Conservation (phyloP, 2,113 vertebrate species). For the Aldabrachelys gigantea region DNA sequence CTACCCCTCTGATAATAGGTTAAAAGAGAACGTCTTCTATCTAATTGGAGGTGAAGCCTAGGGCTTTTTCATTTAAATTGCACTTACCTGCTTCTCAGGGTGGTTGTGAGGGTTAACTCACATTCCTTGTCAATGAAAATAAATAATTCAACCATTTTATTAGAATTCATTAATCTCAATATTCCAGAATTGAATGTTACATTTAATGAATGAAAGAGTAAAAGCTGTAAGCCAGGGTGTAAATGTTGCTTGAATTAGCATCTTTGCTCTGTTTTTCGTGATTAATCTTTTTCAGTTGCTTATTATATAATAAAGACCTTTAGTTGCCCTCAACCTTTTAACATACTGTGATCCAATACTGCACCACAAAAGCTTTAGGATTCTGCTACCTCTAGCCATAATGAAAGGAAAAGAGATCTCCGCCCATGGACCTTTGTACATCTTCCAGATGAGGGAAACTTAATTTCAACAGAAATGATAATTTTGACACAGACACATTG, state of each 20-base stretch:
- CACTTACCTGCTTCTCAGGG: background rate
- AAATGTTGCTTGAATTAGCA: background rate
- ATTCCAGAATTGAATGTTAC: background rate
- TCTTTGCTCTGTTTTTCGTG: background rate
- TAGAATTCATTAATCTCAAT: background rate
- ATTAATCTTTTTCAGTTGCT: background rate
- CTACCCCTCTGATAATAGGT: background rate
- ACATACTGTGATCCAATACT: background rate
- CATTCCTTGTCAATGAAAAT: background rate
- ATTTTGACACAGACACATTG: background rate
- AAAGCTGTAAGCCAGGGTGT: background rate
- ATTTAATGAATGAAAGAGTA: background rate
- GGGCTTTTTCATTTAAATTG: background rate
- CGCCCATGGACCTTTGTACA: background rate
- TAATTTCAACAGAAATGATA: background rate
- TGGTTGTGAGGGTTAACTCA: background rate
- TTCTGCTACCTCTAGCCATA: background rate
- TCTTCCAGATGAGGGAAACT: fast-evolving
- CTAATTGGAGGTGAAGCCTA: background rate
- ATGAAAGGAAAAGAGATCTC: background rate
- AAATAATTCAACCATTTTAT: background rate
- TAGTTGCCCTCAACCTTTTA: background rate
- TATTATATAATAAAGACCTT: background rate
- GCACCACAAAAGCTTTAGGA: background rate
- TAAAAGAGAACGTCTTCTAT: background rate